These are phyloP conservation scores for Drosophila ironensis DNA, from an alignment of 1,140 invertebrate species.

Conservation along the genomic window DNA sequence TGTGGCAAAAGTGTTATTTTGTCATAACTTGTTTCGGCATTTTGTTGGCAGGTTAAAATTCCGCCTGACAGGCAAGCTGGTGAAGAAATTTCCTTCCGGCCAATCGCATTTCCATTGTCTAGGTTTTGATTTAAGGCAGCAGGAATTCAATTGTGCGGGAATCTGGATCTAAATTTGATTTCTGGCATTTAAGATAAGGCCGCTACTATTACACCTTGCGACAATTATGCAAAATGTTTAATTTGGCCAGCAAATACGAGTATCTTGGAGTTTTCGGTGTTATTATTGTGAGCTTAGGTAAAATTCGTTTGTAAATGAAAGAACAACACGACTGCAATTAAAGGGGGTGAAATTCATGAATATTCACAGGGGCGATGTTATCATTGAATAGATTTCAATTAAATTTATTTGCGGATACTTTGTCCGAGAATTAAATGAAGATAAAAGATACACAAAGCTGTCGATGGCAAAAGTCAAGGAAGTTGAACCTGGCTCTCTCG, in stretches of 20 bases:
- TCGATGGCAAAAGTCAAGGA: not conserved
- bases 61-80: slow-evolving; percentile 40
- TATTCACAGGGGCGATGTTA: slow-evolving; percentile 36
- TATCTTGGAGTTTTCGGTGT: slow-evolving; percentile 7
- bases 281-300: slow-evolving; percentile 38
- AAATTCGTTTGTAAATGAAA: slow-evolving; percentile 39
- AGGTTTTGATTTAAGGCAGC: slow-evolving; percentile 55
- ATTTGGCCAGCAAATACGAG: slow-evolving; percentile 39
- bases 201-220: slow-evolving; percentile 26
- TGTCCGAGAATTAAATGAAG: not conserved
- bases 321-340: slow-evolving; percentile 15
- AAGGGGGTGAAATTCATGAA: slow-evolving; percentile 12
- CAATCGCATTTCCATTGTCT: slow-evolving; percentile 12
- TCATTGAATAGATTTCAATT: slow-evolving; percentile 47
- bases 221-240: slow-evolving; percentile 53
- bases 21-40: slow-evolving; percentile 66
- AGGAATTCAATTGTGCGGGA: slow-evolving; percentile 3
- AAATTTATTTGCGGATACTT: slow-evolving; percentile 31
- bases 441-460: not conserved
- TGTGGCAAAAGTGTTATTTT: slow-evolving; percentile 26
- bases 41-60: slow-evolving; percentile 72
- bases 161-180: slow-evolving; percentile 33
- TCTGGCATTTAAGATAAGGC: slow-evolving; percentile 14
- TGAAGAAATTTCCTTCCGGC: slow-evolving; percentile 19
- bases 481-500: not conserved